Conservation (phyloP, 2,888 invertebrate species). For the Zygaena filipendulae region DNA sequence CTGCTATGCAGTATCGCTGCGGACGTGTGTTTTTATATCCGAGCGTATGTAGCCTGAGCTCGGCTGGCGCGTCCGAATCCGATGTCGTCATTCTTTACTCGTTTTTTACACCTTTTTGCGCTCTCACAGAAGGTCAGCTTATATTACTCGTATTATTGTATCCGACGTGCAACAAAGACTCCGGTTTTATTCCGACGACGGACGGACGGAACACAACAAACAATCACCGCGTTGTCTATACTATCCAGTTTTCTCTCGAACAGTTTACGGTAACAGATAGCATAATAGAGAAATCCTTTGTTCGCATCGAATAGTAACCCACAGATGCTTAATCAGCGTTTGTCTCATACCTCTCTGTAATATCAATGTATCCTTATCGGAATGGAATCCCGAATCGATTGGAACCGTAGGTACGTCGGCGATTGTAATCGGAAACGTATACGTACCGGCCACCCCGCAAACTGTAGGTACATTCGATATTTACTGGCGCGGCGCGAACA, state of each 20-base stretch:
- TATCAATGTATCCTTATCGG: too few species aligned
- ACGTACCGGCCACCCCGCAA: constrained; percentile 20
- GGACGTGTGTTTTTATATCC: too few species aligned
- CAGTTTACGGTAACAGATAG: constrained; percentile 27
- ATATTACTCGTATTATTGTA: constrained; percentile 19
- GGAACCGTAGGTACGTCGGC: constrained; percentile 22
- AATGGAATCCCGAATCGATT: too few species aligned
- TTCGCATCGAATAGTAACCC: constrained; percentile 2
- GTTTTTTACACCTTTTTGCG: constrained; percentile 27
- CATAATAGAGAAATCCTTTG: constrained; percentile 35
- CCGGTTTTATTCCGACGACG: too few species aligned
- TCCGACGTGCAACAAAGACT: constrained; percentile 13
- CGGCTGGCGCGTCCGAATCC: too few species aligned
- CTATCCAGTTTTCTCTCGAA: constrained; percentile 23
- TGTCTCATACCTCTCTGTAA: too few species aligned
- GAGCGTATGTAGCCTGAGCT: too few species aligned
- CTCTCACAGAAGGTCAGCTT: constrained; percentile 22
- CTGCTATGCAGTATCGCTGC: too few species aligned
- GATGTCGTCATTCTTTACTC: constrained; percentile 21
- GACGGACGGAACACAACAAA: too few species aligned
- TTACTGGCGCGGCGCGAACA: constrained; percentile 21
- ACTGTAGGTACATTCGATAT: constrained; percentile 15
- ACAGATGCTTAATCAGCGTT: neutral
- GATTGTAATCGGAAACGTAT: constrained; percentile 31
- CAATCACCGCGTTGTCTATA: constrained; percentile 11